Evolutionary conservation across 2,113 vertebrate genomes (phyloP).

Genomic region (Ailurus styani): DNA sequence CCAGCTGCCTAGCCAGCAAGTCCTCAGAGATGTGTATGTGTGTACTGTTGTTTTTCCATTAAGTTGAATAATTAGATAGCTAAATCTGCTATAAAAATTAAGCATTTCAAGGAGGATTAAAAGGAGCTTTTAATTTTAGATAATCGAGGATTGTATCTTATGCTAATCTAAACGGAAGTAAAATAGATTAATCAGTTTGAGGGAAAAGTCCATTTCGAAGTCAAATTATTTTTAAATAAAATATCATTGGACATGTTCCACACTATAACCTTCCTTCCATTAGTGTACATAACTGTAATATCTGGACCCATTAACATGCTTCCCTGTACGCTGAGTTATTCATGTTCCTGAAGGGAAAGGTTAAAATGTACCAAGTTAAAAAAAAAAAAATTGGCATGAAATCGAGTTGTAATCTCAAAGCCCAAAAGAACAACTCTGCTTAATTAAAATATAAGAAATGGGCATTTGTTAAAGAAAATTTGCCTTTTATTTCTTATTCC

Average conservation of each 20-base stretch:
- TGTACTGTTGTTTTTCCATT: not conserved
- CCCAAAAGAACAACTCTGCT: not conserved
- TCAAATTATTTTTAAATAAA: constrained; percentile 37
- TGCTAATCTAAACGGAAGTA: constrained; percentile 21
- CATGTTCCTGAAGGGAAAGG: not conserved
- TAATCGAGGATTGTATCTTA: constrained; percentile 23
- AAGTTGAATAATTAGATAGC: not conserved
- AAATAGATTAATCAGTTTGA: constrained; percentile 21
- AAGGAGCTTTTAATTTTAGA: constrained; percentile 38
- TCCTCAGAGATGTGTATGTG: not conserved
- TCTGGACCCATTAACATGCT: not conserved
- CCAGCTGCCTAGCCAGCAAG: not conserved
- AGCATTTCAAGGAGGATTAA: not conserved
- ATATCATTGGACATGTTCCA: not conserved
- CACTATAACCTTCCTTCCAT: not conserved
- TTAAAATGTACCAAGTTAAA: constrained; percentile 6
- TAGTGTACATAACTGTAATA: not conserved
- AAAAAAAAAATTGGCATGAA: not conserved
- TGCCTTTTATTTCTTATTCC: not conserved
- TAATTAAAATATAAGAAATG: constrained; percentile 39
- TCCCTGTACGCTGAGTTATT: not conserved
- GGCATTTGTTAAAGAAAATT: constrained; percentile 19
- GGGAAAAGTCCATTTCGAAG: constrained; percentile 24
- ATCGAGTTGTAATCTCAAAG: constrained; percentile 2
- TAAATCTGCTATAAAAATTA: not conserved